Percentiles rank a stretch among this genome's conserved stretches.
These are phyloP conservation scores for Phymorhynchus buccinoides DNA, from an alignment of 1,140 invertebrate species.

Conservation along the genomic window DNA sequence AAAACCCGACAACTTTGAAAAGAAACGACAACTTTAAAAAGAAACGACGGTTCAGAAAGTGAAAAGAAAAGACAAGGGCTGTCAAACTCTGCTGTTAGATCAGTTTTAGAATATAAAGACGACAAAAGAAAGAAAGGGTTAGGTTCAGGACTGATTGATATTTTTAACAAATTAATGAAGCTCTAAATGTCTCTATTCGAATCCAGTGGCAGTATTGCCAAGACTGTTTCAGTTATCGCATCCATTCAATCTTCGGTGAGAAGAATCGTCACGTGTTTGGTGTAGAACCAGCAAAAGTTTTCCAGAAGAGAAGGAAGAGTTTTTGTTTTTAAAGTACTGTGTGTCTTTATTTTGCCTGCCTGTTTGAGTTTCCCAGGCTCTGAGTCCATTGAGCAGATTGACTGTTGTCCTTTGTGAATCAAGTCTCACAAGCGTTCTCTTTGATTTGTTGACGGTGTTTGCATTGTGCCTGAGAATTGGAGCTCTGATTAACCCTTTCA, in stretches of 20 bases:
- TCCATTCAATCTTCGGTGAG: not conserved
- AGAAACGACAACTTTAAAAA: too few species aligned
- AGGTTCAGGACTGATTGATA: not conserved
- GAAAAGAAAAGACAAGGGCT: not conserved
- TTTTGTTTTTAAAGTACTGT: not conserved
- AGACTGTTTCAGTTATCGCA: not conserved
- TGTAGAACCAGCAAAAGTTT: not conserved
- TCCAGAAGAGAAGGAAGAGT: not conserved
- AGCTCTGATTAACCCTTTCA: not conserved
- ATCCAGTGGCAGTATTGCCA: not conserved
- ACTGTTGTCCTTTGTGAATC: not conserved
- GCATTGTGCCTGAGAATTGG: not conserved
- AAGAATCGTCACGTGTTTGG: not conserved
- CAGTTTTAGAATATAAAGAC: not conserved
- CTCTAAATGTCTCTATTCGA: not conserved
- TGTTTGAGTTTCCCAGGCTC: not conserved
- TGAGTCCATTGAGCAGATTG: not conserved
- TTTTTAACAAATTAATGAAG: slow-evolving; percentile 8
- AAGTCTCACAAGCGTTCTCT: not conserved
- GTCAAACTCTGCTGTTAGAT: not conserved
- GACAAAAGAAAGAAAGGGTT: not conserved
- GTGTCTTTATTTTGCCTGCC: not conserved
- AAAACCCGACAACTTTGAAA: too few species aligned
- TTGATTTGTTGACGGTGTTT: not conserved
- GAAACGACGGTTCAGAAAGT: too few species aligned